Base-by-base conservation (phyloP, 2,888 invertebrate species). In the Hydropsyche betteni region DNA sequence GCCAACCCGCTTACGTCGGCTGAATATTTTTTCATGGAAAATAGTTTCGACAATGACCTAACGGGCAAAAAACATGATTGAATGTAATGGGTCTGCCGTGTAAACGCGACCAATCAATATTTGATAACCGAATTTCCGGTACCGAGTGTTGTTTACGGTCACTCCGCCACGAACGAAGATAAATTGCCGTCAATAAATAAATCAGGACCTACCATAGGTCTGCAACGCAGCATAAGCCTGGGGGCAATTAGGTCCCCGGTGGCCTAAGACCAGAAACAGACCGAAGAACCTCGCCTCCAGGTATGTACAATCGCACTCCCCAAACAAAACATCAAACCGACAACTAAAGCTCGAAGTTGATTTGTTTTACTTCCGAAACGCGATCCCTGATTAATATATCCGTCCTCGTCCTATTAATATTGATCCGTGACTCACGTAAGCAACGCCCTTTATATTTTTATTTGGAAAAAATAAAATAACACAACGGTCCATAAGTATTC, bases 121-220 rank as follows among this genome's bases (percentile, higher is more conserved):
- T 64, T 34, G 64, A 64, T 64, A 64, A 36, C 36, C 64, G 64
- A 64, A 64, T 64, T 64, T 64, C 34, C 64, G 34, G 12, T 36
- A n/a, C 64, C 34, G 34, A 64, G 53, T 53, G 70, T 52, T 50
- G 70, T 70, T 70, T 70, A 53, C 53, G 53, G 10, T 36, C 34
- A 14, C 12, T n/a, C n/a, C 70, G 34, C 34, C n/a, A 10, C 12
- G 70, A 75, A 75, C 75, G 75, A 75, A 75, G 75, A 75, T 75
- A 75, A 75, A 75, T 75, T 69, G 75, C 75, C 70, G 69, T 75
- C 75, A 75, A 75, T 75, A 75, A 75, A 75, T 75, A 75, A 75
- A 75, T 75, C 75, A 75, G 75, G 55, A 34, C 14, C 50, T 55
- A 53, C 68, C 68, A 69, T 68, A 58, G 74, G 74, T 74, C 69